phyloP scores from a whole-genome alignment of 2,797 vertebrate species.

The Sebastes goodei region DNA sequence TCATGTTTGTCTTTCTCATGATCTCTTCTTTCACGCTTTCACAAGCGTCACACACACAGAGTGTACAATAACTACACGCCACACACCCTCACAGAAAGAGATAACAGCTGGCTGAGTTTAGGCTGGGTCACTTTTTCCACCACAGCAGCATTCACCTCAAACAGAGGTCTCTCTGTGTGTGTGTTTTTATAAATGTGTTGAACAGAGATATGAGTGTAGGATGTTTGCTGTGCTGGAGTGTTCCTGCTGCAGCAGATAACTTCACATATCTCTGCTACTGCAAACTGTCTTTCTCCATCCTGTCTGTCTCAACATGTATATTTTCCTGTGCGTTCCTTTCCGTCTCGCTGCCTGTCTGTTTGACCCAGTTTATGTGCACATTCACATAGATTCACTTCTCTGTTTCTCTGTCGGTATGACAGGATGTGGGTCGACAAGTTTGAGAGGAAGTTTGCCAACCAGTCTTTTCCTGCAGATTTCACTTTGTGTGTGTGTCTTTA shows the following conservation, averaged over 20 bases:
- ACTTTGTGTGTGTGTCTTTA: not conserved
- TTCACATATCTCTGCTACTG: not conserved
- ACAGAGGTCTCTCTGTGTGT: not conserved
- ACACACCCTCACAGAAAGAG: constrained; percentile 11
- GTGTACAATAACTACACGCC: not conserved
- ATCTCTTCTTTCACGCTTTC: not conserved
- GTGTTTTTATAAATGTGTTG: constrained; percentile 1
- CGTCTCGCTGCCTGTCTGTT: constrained; percentile 7
- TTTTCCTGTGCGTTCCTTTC: not conserved
- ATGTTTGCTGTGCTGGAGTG: not conserved
- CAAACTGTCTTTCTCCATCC: not conserved
- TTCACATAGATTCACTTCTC: constrained; percentile 66
- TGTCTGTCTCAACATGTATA: not conserved
- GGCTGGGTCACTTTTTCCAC: not conserved
- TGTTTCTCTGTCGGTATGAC: constrained; percentile 38
- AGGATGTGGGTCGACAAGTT: constrained; percentile 66
- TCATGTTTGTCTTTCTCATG: constrained; percentile 35
- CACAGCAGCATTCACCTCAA: not conserved
- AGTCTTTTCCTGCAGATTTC: constrained; percentile 1
- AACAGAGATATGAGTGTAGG: not conserved
- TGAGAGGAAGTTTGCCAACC: constrained; percentile 49
- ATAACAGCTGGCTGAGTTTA: constrained; percentile 15
- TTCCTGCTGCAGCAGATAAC: constrained; percentile 23
- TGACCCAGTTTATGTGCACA: constrained; percentile 64
- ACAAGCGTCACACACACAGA: not conserved